phyloP scores from a whole-genome alignment of 2,113 vertebrate genomes.

The Hemiprocne comata region DNA sequence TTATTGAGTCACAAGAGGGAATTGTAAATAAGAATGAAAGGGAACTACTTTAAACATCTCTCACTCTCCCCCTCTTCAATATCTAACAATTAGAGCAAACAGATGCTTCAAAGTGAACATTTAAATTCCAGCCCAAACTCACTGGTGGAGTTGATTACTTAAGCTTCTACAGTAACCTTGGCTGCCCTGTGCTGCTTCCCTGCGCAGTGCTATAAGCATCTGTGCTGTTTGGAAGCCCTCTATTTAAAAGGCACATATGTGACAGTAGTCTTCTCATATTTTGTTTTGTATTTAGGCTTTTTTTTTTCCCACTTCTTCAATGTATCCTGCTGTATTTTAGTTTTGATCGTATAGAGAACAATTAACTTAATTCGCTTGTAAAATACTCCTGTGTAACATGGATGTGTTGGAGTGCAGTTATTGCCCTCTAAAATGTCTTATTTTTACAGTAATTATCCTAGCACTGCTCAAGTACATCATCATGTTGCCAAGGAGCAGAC shows the following conservation, averaged over 20 bases:
- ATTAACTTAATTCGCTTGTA: not conserved
- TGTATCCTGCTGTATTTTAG: not conserved
- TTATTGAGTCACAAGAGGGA: conserved; percentile 1
- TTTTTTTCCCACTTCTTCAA: not conserved
- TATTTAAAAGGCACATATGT: not conserved
- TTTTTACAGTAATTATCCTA: not conserved
- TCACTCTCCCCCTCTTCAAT: not conserved
- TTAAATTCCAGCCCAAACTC: conserved; percentile 4
- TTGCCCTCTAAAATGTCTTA: not conserved
- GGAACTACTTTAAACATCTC: not conserved
- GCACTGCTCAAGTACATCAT: not conserved
- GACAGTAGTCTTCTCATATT: not conserved
- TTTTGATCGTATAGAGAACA: not conserved
- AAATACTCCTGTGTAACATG: not conserved
- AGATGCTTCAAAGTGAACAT: not conserved
- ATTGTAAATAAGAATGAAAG: conserved; percentile 28
- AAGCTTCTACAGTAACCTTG: conserved; percentile 44
- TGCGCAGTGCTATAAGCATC: not conserved
- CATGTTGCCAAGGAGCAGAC: not conserved
- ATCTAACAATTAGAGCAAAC: not conserved
- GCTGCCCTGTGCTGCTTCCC: not conserved
- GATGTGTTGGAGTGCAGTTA: not conserved
- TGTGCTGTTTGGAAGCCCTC: not conserved
- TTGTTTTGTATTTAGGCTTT: not conserved
- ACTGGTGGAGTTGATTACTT: not conserved